A percentile compares a stretch with the other conserved stretches of the same genome.
Evolutionary conservation across 2,888 invertebrate genomes (phyloP).

Genomic region (Phlogophora meticulosa): DNA sequence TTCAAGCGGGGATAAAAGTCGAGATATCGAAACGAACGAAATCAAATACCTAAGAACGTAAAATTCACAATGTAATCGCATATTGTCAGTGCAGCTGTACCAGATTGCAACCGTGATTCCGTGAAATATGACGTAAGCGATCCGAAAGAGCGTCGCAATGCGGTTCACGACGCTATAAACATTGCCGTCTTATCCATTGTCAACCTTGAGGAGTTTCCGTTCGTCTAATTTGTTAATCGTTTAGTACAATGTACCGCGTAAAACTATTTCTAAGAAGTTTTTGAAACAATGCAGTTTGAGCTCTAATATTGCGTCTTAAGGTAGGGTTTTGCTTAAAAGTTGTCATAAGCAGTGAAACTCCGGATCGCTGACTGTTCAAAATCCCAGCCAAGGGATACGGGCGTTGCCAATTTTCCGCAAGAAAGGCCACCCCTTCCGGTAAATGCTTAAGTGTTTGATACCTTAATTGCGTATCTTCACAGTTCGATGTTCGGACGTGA

Average conservation of each 20-base stretch:
- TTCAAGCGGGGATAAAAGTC: slow-evolving; percentile 5
- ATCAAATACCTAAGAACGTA: slow-evolving; percentile 7
- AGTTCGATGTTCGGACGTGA: slow-evolving; percentile 56
- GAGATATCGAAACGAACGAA: background rate
- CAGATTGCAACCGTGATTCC: background rate
- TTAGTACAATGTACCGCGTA: slow-evolving; percentile 53
- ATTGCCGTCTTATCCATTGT: slow-evolving; percentile 34
- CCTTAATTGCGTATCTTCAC: slow-evolving; percentile 71
- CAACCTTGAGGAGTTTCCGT: slow-evolving; percentile 43
- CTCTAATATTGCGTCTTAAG: slow-evolving; percentile 21
- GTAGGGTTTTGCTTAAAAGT: slow-evolving; percentile 38
- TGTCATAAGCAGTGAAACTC: slow-evolving; percentile 31
- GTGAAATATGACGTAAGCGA: slow-evolving; percentile 42
- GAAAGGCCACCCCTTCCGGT: slow-evolving; percentile 71
- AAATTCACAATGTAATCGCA: slow-evolving; percentile 17
- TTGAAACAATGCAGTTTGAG: slow-evolving; percentile 26
- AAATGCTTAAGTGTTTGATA: slow-evolving; percentile 75
- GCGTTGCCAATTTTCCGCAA: slow-evolving; percentile 76
- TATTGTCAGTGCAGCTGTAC: slow-evolving; percentile 27
- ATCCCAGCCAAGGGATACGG: slow-evolving; percentile 61
- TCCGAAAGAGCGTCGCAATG: slow-evolving; percentile 53
- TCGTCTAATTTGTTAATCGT: slow-evolving; percentile 67
- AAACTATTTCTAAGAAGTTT: slow-evolving; percentile 52
- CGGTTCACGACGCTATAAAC: slow-evolving; percentile 50
- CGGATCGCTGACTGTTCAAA: slow-evolving; percentile 66